Base-by-base conservation (phyloP, 1,140 invertebrate species). In the Brachionus rubens region DNA sequence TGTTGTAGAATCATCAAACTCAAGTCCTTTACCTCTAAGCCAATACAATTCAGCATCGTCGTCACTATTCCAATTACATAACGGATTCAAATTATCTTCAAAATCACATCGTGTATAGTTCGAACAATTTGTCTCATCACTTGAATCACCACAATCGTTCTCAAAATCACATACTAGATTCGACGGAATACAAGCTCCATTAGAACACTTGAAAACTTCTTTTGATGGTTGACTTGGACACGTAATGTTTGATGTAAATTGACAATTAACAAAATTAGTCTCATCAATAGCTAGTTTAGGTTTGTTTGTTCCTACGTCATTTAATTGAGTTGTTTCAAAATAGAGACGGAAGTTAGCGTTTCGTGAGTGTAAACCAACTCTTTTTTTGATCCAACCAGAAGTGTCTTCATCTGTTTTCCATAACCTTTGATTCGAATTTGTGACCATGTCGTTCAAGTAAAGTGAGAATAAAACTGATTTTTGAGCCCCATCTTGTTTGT, bases 401-500 rank as follows among this genome's bases (percentile, higher is more conserved):
- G 46, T 50, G 12, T 48, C 50, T 9, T 65, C 59, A 41, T 48
- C 16, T 12, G 68, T 50, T 30, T 33, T 48, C 68, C 68, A 72
- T 41, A 72, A 72, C 10, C 68, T 28, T 6, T 50, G 30, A 9
- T 21, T 72, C 10, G 28, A 40, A 21, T 50, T 30, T 40, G 30
- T 33, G 0, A 7, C 26, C 3, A 46, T 4, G 19, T 72, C 68
- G 24, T 54, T 72, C 9, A 50, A 54, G 19, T 72, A 50, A 5
- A 72, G 28, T 0, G 68, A 48, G 9, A 65, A 65, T 3, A 72
- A 40, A 36, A 50, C 46, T 1, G 68, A 40, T n/a, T 48, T 50
- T 4, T n/a, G 43, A 48, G 48, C 46, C 28, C 41, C 24, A n/a
- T 90, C 90, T 79, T 86, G 90, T 90, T 91, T 91, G 79, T 91